A percentile compares a stretch with the other conserved stretches of the same genome.
Conservation (phyloP, 2,888 invertebrate species). For the Caenorhabditis uteleia region DNA sequence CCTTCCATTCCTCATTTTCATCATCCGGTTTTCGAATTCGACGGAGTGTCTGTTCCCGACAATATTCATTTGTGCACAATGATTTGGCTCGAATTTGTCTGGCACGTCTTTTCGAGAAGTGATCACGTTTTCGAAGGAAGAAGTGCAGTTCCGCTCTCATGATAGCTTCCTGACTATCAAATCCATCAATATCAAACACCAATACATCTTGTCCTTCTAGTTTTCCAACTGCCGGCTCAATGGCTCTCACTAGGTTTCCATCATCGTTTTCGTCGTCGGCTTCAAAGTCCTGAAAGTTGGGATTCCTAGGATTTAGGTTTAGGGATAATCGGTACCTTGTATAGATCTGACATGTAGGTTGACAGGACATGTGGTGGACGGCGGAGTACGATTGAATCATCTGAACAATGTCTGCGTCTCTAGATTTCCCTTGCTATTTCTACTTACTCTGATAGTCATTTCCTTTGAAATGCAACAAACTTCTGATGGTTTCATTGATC, state of each 20-base stretch:
- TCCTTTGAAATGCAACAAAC: constrained; percentile 27
- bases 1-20: constrained; percentile 24
- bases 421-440: no score
- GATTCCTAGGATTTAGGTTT: neutral
- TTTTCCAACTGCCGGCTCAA: constrained; percentile 48
- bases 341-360: constrained; percentile 31
- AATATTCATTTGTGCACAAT: constrained; percentile 48
- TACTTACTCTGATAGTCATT: no score
- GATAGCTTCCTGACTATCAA: constrained; percentile 39
- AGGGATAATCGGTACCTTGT: constrained; percentile 6
- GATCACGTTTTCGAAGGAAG: constrained; percentile 31
- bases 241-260: constrained; percentile 43
- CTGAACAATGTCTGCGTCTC: no score
- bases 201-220: constrained; percentile 45
- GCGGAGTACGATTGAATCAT: constrained; percentile 14
- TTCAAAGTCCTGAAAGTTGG: constrained; percentile 28
- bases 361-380: constrained; percentile 21
- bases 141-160: constrained; percentile 51
- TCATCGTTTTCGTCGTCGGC: constrained; percentile 49
- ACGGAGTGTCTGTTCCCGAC: constrained; percentile 22
- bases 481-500: constrained; percentile 36
- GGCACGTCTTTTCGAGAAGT: constrained; percentile 29
- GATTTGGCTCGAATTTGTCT: constrained; percentile 40
- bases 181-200: constrained; percentile 44
- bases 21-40: constrained; percentile 11